A percentile compares a stretch with the other conserved stretches of the same genome.
These are phyloP conservation scores for Cetonia aurata DNA, from an alignment of 2,888 invertebrate species.

Conservation along the genomic window DNA sequence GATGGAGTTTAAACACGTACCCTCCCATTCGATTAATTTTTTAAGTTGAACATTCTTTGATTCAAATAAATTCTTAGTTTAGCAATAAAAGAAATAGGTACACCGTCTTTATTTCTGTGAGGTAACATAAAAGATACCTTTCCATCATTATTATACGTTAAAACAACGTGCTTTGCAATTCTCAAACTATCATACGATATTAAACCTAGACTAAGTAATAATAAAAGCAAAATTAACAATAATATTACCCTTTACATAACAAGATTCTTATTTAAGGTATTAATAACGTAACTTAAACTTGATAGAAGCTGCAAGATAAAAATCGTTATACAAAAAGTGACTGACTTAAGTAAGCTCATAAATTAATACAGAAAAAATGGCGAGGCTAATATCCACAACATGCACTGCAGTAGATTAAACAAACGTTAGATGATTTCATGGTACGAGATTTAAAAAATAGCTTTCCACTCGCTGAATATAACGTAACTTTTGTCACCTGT, in stretches of 20 bases:
- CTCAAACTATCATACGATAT: no score
- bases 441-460: slow-evolving; percentile 16
- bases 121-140: no score
- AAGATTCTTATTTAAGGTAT: neutral
- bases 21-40: no score
- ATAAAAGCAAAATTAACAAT: neutral
- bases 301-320: neutral
- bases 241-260: neutral
- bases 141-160: no score
- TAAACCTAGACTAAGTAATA: no score
- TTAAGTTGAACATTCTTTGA: no score
- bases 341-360: no score
- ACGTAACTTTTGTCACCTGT: slow-evolving; percentile 15
- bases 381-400: neutral
- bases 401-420: neutral
- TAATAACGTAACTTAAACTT: neutral
- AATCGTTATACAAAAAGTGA: slow-evolving; percentile 6
- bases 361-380: neutral
- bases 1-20: no score
- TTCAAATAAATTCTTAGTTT: no score
- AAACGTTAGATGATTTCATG: slow-evolving; percentile 36
- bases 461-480: slow-evolving; percentile 29
- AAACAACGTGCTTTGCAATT: no score
- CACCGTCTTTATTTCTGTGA: no score
- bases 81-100: no score